These are phyloP conservation scores for Caenorhabditis wallacei DNA, from an alignment of 2,888 invertebrate genomes.

Conservation along the genomic window DNA sequence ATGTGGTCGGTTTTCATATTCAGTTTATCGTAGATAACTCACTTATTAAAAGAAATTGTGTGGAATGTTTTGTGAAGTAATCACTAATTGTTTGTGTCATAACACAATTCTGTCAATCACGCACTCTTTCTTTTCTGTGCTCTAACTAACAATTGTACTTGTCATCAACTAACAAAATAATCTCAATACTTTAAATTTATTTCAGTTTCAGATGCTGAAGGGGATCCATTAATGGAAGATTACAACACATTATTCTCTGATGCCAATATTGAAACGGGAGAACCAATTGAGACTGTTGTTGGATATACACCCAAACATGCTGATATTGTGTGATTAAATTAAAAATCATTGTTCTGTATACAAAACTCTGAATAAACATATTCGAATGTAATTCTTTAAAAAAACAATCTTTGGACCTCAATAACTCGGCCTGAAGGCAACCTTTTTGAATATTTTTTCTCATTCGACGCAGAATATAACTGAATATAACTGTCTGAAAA, in stretches of 20 bases:
- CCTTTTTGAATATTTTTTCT: no score
- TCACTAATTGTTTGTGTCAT: constrained; percentile 25
- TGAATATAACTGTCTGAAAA: no score
- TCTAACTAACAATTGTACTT: not conserved
- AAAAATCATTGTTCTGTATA: constrained; percentile 13
- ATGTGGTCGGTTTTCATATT: constrained; percentile 67
- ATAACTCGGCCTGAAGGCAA: no score
- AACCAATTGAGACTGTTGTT: constrained; percentile 70
- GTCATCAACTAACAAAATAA: constrained; percentile 3
- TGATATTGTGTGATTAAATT: constrained; percentile 65
- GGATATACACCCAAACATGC: constrained; percentile 71
- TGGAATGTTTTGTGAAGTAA: constrained; percentile 36
- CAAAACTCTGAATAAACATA: constrained; percentile 21
- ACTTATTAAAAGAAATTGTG: constrained; percentile 22
- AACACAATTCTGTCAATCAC: constrained; percentile 28
- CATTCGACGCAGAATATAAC: no score
- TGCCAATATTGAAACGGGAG: constrained; percentile 42
- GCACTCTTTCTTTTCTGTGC: not conserved
- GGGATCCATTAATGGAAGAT: constrained; percentile 68
- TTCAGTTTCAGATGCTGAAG: constrained; percentile 66
- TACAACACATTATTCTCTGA: constrained; percentile 63
- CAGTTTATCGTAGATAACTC: constrained; percentile 29
- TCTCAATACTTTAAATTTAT: constrained; percentile 10
- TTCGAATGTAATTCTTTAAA: not conserved
- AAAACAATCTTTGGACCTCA: no score